phyloP scores from a whole-genome alignment of 2,888 invertebrate genomes.

The Dugesia japonica region DNA sequence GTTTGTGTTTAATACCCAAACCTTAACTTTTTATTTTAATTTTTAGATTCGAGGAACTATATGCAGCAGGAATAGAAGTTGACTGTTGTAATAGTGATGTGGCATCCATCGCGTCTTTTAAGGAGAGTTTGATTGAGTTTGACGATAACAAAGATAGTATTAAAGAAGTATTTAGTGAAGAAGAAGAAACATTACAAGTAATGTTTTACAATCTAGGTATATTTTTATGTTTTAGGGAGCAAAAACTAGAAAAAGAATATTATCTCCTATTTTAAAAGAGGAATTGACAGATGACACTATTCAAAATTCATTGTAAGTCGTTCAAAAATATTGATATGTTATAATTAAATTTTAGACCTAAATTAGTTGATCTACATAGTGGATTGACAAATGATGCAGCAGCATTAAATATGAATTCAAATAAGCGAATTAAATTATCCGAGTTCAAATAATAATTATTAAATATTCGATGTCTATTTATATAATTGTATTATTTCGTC shows the following conservation, averaged over 20 bases:
- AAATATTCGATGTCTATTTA: neutral
- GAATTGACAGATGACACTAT: too few relatives aligned
- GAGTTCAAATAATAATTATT: neutral
- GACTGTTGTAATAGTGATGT: neutral
- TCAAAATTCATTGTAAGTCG: too few relatives aligned
- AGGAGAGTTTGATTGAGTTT: neutral
- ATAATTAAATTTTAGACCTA: too few relatives aligned
- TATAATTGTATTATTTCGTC: too few relatives aligned
- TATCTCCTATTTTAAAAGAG: too few relatives aligned
- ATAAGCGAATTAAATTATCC: neutral
- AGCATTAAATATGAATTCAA: neutral
- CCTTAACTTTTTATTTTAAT: too few relatives aligned
- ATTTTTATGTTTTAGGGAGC: neutral
- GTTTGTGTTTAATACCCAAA: too few relatives aligned
- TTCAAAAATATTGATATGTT: too few relatives aligned
- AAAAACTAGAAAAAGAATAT: neutral
- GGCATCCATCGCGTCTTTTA: neutral
- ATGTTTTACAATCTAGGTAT: neutral
- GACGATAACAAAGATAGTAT: neutral
- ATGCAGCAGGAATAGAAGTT: neutral
- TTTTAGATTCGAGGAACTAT: conserved; percentile 13
- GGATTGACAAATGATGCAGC: conserved; percentile 10
- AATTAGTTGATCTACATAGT: too few relatives aligned
- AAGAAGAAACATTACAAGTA: conserved; percentile 11
- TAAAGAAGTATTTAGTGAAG: neutral